phyloP scores from a whole-genome alignment of 2,797 vertebrate genomes.

The Onychomys leucogaster region DNA sequence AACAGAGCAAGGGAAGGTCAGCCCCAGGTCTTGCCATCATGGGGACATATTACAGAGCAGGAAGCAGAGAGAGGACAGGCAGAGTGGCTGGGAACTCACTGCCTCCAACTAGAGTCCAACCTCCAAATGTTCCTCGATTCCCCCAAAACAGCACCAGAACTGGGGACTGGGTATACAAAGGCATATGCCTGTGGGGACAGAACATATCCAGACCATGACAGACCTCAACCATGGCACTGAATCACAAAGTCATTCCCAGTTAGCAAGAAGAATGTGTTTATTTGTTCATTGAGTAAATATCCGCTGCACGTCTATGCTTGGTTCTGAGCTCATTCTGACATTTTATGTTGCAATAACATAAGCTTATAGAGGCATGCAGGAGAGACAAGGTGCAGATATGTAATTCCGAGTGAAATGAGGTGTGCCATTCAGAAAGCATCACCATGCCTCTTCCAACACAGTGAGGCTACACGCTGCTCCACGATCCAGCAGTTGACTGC shows the following conservation, averaged over 20 bases:
- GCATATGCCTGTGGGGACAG: neutral
- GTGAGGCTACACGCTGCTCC: conserved; percentile 54
- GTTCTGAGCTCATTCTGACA: neutral
- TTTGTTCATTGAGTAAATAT: conserved; percentile 24
- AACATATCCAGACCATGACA: neutral
- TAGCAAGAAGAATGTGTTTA: neutral
- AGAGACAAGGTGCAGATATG: neutral
- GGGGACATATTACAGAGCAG: neutral
- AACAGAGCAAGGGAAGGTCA: neutral
- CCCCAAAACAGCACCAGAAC: neutral
- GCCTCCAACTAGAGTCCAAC: neutral
- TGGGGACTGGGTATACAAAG: neutral
- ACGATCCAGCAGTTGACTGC: conserved; percentile 38
- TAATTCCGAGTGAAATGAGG: conserved; percentile 54
- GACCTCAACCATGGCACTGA: neutral
- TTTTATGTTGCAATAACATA: conserved; percentile 53
- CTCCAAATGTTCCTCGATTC: neutral
- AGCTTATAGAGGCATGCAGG: conserved; percentile 42
- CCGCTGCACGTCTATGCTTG: neutral
- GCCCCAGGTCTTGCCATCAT: neutral
- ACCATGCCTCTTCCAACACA: conserved; percentile 61
- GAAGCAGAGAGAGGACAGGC: neutral
- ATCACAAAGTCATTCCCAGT: neutral
- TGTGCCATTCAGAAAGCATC: conserved; percentile 26
- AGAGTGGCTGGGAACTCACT: neutral